Base-by-base conservation (phyloP, 2,113 vertebrate species). In the Siniperca knerii region DNA sequence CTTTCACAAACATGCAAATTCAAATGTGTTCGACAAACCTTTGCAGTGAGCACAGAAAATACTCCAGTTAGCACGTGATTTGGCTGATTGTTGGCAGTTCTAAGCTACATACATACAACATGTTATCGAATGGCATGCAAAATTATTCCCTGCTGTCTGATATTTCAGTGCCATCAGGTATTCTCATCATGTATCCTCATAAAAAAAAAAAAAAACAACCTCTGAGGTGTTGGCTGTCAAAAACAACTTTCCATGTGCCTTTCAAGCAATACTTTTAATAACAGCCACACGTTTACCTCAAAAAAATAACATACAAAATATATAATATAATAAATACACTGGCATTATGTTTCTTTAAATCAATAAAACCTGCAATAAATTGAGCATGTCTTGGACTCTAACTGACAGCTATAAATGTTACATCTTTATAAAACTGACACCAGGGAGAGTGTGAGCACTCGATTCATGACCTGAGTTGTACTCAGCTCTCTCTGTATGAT, bases 1-100 rank as follows among this genome's bases (percentile, higher is more conserved):
- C 57, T 79, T 77, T 71, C 16, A 80, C 55, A 71, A 86, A 81
- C 12, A 74, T 29, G 57, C 50, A 62, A 11, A 75, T 87, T 16
- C 8, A 29, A 66, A 67, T 57, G 33, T 44, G 44, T 62, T 21
- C 4, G 5, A 72, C 20, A 5, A 44, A 61, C 1, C 0, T 54
- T 62, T 20, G 50, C 35, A 29, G 21, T 12, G 42, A 37, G 58
- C 37, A 35, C 20, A 48, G 61, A 77, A 55, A 67, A 48, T 5
- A 33, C 21, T 52, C 48, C 65, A 75, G 37, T 6, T 21, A 29
- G 29, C 10, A 1, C 12, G 15, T 18, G 23, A 46, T 42, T n/a
- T 8, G 55, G 48, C 40, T 69, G 57, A 54, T 23, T 40, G 37
- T 15, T 62, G 4, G 25, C 29, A 55, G 18, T 60, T 50, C 68